phyloP scores from a whole-genome alignment of 1,140 invertebrate genomes.

The Aphaenogaster rudis region DNA sequence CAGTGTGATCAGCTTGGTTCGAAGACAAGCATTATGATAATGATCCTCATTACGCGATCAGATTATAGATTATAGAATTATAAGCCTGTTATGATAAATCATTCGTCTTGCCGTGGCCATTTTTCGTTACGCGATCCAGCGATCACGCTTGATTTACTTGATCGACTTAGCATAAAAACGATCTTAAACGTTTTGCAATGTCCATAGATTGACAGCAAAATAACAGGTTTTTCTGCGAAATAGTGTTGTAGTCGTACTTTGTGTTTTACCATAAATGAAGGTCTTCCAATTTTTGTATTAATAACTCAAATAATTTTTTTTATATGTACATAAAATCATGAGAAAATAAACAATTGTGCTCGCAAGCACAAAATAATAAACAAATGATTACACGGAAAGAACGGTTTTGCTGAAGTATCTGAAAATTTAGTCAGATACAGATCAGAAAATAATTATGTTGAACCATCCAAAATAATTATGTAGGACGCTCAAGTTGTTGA shows the following conservation, averaged over 20 bases:
- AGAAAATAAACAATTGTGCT: too few relatives aligned
- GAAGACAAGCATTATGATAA: constrained; percentile 85
- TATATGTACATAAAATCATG: too few relatives aligned
- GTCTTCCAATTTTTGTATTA: neutral
- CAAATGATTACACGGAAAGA: too few relatives aligned
- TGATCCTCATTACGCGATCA: constrained; percentile 81
- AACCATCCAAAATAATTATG: too few relatives aligned
- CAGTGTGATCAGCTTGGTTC: constrained; percentile 78
- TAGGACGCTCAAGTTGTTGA: too few relatives aligned
- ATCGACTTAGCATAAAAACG: neutral
- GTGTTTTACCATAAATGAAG: neutral
- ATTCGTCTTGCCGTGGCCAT: constrained; percentile 61
- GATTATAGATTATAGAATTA: constrained; percentile 86
- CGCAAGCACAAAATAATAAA: too few relatives aligned
- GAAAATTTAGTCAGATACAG: too few relatives aligned
- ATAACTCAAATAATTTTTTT: neutral
- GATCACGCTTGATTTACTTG: constrained; percentile 23
- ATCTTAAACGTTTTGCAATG: neutral
- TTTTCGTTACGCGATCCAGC: constrained; percentile 40
- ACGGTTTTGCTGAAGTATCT: too few relatives aligned
- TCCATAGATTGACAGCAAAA: neutral
- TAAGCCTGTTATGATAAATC: constrained; percentile 81
- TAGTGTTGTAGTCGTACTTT: neutral
- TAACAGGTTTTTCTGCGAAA: neutral
- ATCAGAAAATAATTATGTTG: too few relatives aligned